A percentile compares a stretch with the other conserved stretches of the same genome.
phyloP scores from a whole-genome alignment of 2,888 invertebrate species.

The Sepiola atlantica region DNA sequence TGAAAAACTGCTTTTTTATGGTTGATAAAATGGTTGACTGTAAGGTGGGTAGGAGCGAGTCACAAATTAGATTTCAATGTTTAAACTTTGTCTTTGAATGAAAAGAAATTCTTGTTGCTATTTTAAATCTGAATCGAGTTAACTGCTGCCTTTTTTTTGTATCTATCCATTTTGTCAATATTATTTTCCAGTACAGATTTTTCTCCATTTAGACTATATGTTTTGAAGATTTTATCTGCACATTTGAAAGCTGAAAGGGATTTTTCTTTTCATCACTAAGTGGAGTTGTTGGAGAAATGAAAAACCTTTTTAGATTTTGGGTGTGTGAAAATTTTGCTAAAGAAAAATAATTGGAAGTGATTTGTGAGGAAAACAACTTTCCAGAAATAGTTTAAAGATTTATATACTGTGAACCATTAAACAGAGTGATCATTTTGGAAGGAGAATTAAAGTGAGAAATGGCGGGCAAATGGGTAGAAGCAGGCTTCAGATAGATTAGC shows the following conservation, averaged over 20 bases:
- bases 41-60: not conserved
- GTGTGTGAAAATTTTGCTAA: not conserved
- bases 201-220: not conserved
- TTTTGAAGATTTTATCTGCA: not conserved
- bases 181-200: not conserved
- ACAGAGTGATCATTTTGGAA: too few species aligned
- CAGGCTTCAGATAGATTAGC: too few species aligned
- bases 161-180: too few species aligned
- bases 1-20: not conserved
- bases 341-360: not conserved
- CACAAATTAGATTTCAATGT: slow-evolving; percentile 32
- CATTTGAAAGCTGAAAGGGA: not conserved
- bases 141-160: not conserved
- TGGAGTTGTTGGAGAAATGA: not conserved
- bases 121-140: not conserved
- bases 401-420: not conserved
- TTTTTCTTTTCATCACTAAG: not conserved
- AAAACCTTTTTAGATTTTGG: not conserved
- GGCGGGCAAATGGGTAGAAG: too few species aligned
- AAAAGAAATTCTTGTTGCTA: not conserved
- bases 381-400: not conserved
- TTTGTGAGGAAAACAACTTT: not conserved
- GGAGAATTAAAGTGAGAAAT: too few species aligned
- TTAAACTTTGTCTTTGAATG: not conserved
- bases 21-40: not conserved